Evolutionary conservation across 2,888 invertebrate species (phyloP).

Genomic region (Drosophila aldrichi): DNA sequence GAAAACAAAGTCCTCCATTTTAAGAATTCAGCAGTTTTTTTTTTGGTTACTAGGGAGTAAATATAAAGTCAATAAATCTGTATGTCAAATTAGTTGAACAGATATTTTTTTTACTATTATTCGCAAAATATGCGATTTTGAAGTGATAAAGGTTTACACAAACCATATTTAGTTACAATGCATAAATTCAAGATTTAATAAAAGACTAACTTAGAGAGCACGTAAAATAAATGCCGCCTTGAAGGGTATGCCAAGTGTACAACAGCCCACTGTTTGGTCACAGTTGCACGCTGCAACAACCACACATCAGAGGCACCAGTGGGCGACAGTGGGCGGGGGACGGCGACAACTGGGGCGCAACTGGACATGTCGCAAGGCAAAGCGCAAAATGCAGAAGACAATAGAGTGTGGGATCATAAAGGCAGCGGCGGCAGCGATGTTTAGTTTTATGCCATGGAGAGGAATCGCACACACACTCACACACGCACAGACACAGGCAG

Average conservation of each 20-base stretch:
- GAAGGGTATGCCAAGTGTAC: background rate
- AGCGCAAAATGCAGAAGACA: conserved; percentile 42
- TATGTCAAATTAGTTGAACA: too few species aligned
- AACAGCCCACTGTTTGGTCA: conserved; percentile 37
- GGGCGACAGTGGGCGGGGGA: conserved; percentile 6
- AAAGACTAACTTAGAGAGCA: too few species aligned
- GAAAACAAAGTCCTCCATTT: too few species aligned
- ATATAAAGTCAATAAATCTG: too few species aligned
- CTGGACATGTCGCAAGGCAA: conserved; percentile 35
- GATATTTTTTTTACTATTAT: too few species aligned
- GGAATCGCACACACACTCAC: conserved; percentile 5
- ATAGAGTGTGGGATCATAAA: conserved; percentile 45
- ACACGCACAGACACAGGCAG: conserved; percentile 3
- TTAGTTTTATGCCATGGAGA: conserved; percentile 39
- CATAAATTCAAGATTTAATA: too few species aligned
- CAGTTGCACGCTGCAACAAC: conserved; percentile 35
- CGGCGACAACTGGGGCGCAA: conserved; percentile 1
- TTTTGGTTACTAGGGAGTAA: too few species aligned
- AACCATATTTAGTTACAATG: too few species aligned
- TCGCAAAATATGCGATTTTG: too few species aligned
- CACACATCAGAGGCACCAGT: conserved; percentile 8
- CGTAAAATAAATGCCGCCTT: too few species aligned
- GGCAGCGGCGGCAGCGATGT: conserved; percentile 33
- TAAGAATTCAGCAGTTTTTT: too few species aligned
- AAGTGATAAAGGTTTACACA: too few species aligned